Evolutionary conservation across 2,113 vertebrate species (phyloP).

Genomic region (Balaeniceps rex): DNA sequence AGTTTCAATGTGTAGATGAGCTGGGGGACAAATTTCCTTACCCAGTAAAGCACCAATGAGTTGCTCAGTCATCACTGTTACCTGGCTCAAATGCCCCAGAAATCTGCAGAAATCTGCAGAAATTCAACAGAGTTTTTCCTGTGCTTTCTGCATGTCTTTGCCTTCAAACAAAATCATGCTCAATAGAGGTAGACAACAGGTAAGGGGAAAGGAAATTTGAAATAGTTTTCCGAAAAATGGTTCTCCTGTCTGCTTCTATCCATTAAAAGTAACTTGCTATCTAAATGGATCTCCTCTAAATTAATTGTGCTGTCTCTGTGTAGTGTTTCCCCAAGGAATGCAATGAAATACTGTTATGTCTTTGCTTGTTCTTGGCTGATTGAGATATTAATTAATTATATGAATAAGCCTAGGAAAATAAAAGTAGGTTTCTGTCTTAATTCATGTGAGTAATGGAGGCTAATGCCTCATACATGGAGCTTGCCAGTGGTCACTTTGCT

Average conservation of each 20-base stretch:
- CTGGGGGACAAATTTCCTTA: not conserved
- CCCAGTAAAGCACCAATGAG: not conserved
- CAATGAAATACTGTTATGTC: slow-evolving; percentile 27
- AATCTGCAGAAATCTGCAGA: not conserved
- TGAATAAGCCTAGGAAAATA: not conserved
- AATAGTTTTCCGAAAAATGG: not conserved
- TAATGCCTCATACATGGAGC: not conserved
- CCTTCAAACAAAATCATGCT: not conserved
- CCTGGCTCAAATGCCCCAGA: not conserved
- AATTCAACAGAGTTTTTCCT: not conserved
- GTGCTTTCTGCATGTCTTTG: not conserved
- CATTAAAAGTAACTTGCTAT: slow-evolving; percentile 38
- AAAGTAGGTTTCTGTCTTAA: slow-evolving; percentile 2
- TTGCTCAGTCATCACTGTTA: not conserved
- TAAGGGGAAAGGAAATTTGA: not conserved
- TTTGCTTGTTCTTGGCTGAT: slow-evolving; percentile 36
- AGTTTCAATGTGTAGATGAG: not conserved
- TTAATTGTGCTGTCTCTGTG: slow-evolving; percentile 32
- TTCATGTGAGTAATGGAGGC: not conserved
- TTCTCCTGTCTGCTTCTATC: not conserved
- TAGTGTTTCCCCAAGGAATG: slow-evolving; percentile 21
- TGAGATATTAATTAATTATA: slow-evolving; percentile 59
- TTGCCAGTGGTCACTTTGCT: not conserved
- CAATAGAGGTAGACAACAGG: not conserved
- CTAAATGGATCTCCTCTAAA: slow-evolving; percentile 43